phyloP scores from a whole-genome alignment of 1,140 invertebrate species.

The Brachionus sp. region DNA sequence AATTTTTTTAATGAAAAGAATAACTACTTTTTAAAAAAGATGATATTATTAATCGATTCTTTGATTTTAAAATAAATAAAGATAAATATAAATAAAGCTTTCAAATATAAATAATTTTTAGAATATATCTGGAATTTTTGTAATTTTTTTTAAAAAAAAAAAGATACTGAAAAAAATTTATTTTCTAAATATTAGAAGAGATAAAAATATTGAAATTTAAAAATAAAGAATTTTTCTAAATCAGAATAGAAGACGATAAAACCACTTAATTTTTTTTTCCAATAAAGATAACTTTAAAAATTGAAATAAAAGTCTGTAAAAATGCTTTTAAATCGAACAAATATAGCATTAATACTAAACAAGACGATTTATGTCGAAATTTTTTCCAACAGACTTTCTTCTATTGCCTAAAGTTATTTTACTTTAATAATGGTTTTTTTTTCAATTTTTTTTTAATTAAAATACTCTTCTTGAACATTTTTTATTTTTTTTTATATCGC shows the following conservation, averaged over 20 bases:
- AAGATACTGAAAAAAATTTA: neutral
- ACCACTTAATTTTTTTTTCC: neutral
- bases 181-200: neutral
- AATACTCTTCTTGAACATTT: slow-evolving; percentile 3
- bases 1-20: too few species aligned
- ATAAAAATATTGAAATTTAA: neutral
- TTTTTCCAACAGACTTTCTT: neutral
- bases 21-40: too few species aligned
- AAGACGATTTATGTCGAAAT: neutral
- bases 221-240: neutral
- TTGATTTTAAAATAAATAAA: too few species aligned
- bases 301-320: neutral
- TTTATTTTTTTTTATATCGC: neutral
- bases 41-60: too few species aligned
- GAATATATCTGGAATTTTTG: too few species aligned
- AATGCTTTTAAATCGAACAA: neutral
- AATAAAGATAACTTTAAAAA: neutral
- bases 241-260: neutral
- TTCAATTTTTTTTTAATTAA: neutral
- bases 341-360: neutral
- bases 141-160: neutral
- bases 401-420: neutral
- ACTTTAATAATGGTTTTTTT: neutral
- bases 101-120: too few species aligned
- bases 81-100: too few species aligned